These are phyloP conservation scores for Phoeniculus purpureus DNA, from an alignment of 2,797 vertebrate genomes.

Conservation along the genomic window DNA sequence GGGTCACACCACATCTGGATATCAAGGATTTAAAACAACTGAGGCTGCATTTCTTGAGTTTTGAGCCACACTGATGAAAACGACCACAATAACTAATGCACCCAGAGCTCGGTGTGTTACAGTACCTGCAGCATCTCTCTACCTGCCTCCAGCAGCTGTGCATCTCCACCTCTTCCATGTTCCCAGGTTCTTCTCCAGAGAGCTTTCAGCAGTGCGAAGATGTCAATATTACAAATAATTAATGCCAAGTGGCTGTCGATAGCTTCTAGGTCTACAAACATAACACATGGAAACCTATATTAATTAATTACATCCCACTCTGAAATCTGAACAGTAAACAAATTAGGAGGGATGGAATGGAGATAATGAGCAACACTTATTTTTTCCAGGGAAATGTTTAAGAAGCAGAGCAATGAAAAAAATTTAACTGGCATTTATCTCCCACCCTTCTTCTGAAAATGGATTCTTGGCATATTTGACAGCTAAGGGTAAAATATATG, in stretches of 20 bases:
- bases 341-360: background rate
- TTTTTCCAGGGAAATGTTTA: background rate
- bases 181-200: background rate
- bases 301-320: constrained; percentile 4
- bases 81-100: background rate
- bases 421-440: background rate
- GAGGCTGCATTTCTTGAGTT: background rate
- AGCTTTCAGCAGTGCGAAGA: background rate
- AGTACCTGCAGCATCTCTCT: background rate
- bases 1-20: background rate
- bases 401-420: background rate
- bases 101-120: background rate
- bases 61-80: background rate
- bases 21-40: background rate
- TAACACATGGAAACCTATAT: background rate
- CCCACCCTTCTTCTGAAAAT: background rate
- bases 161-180: background rate
- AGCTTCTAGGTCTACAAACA: background rate
- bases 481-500: background rate
- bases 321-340: background rate
- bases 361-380: background rate
- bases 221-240: constrained; percentile 20
- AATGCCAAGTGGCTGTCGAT: constrained; percentile 24
- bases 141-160: background rate
- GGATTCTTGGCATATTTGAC: background rate